Conservation (phyloP, 2,113 vertebrate species). For the Casuarius casuarius region DNA sequence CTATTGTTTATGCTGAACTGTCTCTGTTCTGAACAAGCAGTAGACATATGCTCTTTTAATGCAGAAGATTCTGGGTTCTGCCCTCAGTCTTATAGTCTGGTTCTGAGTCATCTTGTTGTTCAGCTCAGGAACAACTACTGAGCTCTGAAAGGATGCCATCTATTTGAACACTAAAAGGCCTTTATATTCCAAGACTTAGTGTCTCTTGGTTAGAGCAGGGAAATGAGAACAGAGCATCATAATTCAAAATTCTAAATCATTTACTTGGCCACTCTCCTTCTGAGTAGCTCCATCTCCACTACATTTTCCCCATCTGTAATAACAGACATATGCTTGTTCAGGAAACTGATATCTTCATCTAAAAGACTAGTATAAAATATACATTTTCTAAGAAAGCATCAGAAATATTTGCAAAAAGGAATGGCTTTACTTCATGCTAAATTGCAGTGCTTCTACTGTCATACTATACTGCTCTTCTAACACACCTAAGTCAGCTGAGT, state of each 20-base stretch:
- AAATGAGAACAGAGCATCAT: not conserved
- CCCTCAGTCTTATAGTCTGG: not conserved
- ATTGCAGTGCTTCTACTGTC: not conserved
- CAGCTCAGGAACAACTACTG: not conserved
- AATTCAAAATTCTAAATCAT: not conserved
- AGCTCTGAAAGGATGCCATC: not conserved
- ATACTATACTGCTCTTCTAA: not conserved
- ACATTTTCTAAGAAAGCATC: not conserved
- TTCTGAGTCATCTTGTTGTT: not conserved
- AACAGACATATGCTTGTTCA: slow-evolving; percentile 4
- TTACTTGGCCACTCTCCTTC: not conserved
- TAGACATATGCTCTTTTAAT: not conserved
- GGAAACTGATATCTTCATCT: slow-evolving; percentile 27
- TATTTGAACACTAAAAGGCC: not conserved
- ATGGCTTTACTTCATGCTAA: slow-evolving; percentile 6
- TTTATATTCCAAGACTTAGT: not conserved
- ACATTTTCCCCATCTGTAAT: slow-evolving; percentile 8
- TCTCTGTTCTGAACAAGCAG: not conserved
- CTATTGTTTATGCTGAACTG: not conserved
- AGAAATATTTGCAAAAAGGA: slow-evolving; percentile 10
- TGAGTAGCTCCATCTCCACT: not conserved
- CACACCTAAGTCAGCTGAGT: slow-evolving; percentile 45
- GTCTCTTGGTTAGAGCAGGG: not conserved
- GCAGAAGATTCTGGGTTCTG: not conserved
- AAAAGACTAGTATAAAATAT: slow-evolving; percentile 22